Evolutionary conservation across 53 echinoderm and acorn worm genomes (phyloP).

Genomic region (Glandiceps talaboti): DNA sequence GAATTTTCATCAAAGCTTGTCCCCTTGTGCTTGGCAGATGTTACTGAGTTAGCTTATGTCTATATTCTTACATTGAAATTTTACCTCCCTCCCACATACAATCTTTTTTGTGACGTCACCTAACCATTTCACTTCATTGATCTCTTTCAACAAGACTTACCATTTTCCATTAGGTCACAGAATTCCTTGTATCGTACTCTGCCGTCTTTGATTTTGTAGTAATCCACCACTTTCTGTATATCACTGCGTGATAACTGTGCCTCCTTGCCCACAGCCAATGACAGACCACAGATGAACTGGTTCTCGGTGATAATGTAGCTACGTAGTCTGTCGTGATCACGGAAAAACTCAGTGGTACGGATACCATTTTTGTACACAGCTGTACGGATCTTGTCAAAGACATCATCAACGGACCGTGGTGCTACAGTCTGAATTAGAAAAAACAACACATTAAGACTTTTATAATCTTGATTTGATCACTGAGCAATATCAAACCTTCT

Average conservation of each 20-base stretch:
- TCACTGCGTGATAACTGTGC: constrained; percentile 62
- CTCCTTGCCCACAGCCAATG: constrained; percentile 75
- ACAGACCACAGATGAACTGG: constrained; percentile 93
- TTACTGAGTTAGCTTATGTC: too few species aligned
- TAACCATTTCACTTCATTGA: too few species aligned
- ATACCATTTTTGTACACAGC: constrained; percentile 94
- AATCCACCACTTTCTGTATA: constrained; percentile 68
- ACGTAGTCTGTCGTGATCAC: constrained; percentile 93
- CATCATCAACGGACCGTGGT: constrained; percentile 44
- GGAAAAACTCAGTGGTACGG: constrained; percentile 94
- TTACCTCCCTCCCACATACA: too few species aligned
- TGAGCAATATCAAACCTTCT: too few species aligned
- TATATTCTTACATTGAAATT: too few species aligned
- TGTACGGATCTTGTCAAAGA: constrained; percentile 77
- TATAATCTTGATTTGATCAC: too few species aligned
- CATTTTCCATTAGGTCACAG: constrained; percentile 97
- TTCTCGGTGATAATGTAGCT: constrained; percentile 92
- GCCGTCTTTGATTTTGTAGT: constrained; percentile 64
- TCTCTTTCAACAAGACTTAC: too few species aligned
- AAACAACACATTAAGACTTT: too few species aligned
- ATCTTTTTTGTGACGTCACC: too few species aligned
- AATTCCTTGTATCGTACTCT: constrained; percentile 84
- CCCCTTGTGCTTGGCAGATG: too few species aligned
- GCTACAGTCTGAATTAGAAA: constrained; percentile 26
- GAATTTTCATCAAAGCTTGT: too few species aligned